Base-by-base conservation (phyloP, 1,140 invertebrate genomes). In the Cardiocondyla obscurior region DNA sequence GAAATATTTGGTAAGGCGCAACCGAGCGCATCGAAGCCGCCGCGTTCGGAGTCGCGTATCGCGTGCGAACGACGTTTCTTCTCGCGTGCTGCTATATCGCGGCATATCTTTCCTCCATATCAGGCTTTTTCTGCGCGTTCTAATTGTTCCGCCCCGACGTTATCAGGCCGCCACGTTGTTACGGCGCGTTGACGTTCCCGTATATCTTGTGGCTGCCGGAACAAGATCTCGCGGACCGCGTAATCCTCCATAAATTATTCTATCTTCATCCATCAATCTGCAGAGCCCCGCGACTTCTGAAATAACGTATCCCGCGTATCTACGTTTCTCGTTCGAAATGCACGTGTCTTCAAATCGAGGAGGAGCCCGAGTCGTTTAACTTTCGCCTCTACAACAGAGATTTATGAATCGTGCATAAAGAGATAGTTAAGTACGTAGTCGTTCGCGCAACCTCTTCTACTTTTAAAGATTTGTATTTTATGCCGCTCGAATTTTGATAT, bases 201-300 rank as follows among this genome's bases (percentile, higher is more conserved):
- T 19, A 6, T 77, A 77, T 77, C 74, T 65, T 58, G 44, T 25
- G 33, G 14, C 51, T 53, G 60, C 60, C 74, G 60, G 74, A 77
- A 77, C 74, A 60, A 16, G 60, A 67, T 77, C 74, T 67, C 33
- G 28, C 72, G 33, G 46, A 67, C 22, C 74, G 74, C 60, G 60
- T 77, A 77, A 77, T 77, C 30, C 60, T 33, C 60, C 33, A 64
- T 77, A 77, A 77, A 77, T 77, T 77, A 77, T 77, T 33, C 74
- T 67, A 77, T 77, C 58, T 77, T 10, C 60, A 51, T 77, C 60
- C 62, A 77, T 77, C 74, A 77, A 77, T 77, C 74, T 67, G 44
- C 22, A 28, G 25, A 30, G 33, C 69, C 28, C 33, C 7, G 14
- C 3, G 49, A 67, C 60, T 65, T 67, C 19, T 46, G 30, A 53